Conservation (phyloP, 1,140 invertebrate species). For the Eumeta japonica region DNA sequence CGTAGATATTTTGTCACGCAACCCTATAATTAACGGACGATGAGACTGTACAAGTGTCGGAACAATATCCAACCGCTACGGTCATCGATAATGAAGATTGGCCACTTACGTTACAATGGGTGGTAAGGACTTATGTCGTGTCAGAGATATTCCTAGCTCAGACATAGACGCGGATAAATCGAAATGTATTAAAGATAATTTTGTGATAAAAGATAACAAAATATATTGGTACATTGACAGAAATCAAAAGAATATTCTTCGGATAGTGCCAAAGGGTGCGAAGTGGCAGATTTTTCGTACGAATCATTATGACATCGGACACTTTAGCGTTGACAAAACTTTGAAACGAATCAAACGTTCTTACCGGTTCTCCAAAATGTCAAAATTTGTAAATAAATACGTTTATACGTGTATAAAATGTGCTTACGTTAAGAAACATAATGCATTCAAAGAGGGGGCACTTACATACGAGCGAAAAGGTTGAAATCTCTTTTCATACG, state of each 20-base stretch:
- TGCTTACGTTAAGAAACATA: conserved; percentile 4
- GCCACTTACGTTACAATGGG: too few relatives aligned
- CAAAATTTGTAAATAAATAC: background rate
- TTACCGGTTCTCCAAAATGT: conserved; percentile 4
- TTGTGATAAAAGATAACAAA: conserved; percentile 12
- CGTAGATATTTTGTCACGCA: conserved; percentile 22
- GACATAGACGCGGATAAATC: too few relatives aligned
- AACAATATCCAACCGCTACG: too few relatives aligned
- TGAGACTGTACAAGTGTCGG: too few relatives aligned
- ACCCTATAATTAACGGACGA: too few relatives aligned
- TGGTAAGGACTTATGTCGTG: too few relatives aligned
- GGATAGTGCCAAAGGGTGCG: conserved; percentile 6
- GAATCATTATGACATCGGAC: conserved; percentile 3
- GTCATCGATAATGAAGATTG: too few relatives aligned
- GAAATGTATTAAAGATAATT: conserved; percentile 15
- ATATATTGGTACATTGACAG: background rate
- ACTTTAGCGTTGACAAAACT: conserved; percentile 3
- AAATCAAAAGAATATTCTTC: background rate
- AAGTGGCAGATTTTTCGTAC: conserved; percentile 3
- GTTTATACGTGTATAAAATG: conserved; percentile 1
- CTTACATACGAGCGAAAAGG: background rate
- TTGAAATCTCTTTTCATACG: background rate
- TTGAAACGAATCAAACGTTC: conserved; percentile 1
- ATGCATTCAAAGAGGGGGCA: background rate
- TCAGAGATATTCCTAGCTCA: too few relatives aligned